phyloP scores from a whole-genome alignment of 1,140 invertebrate species.

The Xylocopa sonorina region DNA sequence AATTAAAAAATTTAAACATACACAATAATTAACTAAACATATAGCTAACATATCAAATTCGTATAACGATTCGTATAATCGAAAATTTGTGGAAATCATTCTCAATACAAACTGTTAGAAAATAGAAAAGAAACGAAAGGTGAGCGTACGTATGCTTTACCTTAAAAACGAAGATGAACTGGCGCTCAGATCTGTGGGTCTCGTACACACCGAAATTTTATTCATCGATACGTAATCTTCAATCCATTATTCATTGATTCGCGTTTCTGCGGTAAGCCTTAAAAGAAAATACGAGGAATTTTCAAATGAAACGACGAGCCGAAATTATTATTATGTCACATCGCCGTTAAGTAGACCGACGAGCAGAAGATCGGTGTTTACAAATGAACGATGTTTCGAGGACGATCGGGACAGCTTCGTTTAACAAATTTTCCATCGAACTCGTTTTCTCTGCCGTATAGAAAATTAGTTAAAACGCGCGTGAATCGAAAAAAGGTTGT shows the following conservation, averaged over 20 bases:
- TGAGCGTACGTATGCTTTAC: not conserved
- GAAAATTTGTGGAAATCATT: too few species aligned
- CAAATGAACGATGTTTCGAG: slow-evolving; percentile 45
- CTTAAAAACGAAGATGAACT: slow-evolving; percentile 9
- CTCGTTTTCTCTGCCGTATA: too few species aligned
- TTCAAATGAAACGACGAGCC: slow-evolving; percentile 4
- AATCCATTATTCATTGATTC: slow-evolving; percentile 3
- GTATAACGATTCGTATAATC: too few species aligned
- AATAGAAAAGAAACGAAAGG: not conserved
- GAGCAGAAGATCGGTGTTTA: slow-evolving; percentile 24
- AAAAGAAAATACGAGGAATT: slow-evolving; percentile 43
- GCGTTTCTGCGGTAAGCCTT: not conserved
- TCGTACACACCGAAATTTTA: not conserved
- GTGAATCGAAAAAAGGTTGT: too few species aligned
- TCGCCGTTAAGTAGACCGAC: slow-evolving; percentile 13
- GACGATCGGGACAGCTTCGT: not conserved
- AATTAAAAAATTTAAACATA: too few species aligned
- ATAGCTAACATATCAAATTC: too few species aligned
- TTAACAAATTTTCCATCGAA: not conserved
- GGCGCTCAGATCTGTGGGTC: not conserved
- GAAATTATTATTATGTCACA: slow-evolving; percentile 34
- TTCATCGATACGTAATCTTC: slow-evolving; percentile 9
- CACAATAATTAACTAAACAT: too few species aligned
- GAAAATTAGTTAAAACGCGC: not conserved
- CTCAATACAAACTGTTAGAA: too few species aligned